These are phyloP conservation scores for Pampusana beccarii DNA, from an alignment of 2,113 vertebrate species.

Conservation along the genomic window DNA sequence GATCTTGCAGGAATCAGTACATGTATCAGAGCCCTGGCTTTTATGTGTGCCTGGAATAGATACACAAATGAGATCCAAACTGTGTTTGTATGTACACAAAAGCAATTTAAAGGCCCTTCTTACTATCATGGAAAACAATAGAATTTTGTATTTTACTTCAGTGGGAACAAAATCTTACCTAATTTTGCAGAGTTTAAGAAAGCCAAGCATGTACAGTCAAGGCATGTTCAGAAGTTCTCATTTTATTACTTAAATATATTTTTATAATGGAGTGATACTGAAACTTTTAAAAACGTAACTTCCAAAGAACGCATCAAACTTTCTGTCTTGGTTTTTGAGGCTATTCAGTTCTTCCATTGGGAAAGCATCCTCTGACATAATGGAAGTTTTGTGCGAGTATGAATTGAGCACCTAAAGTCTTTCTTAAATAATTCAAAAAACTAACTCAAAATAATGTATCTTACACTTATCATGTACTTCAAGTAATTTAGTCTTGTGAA, in stretches of 20 bases:
- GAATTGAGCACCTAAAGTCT: neutral
- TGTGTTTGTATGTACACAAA: neutral
- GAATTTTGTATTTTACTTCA: neutral
- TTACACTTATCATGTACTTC: neutral
- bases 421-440: neutral
- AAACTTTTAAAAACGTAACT: neutral
- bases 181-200: neutral
- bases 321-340: neutral
- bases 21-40: neutral
- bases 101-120: neutral
- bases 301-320: neutral
- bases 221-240: neutral
- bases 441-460: neutral
- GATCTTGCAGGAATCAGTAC: neutral
- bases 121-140: neutral
- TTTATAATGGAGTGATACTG: neutral
- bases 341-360: neutral
- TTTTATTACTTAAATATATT: conserved; percentile 1
- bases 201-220: neutral
- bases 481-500: neutral
- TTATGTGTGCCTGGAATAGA: neutral
- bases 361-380: neutral
- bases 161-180: neutral
- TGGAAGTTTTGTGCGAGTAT: neutral
- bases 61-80: neutral